Evolutionary conservation across 2,113 vertebrate species (phyloP).

Genomic region (Pseudorasbora parva): DNA sequence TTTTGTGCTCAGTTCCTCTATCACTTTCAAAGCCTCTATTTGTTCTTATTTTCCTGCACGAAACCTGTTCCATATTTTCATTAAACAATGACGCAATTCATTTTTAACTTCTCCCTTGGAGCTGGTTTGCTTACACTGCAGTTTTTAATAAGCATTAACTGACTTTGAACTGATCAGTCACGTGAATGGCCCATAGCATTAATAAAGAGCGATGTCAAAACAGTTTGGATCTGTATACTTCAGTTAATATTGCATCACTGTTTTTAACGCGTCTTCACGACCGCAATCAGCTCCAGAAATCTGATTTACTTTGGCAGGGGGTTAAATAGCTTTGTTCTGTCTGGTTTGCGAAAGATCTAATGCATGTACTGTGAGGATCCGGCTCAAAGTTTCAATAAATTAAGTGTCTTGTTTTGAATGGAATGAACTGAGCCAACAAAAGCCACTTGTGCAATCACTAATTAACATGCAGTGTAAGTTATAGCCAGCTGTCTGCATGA

Average conservation of each 20-base stretch:
- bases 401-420: constrained; percentile 17
- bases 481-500: constrained; percentile 1
- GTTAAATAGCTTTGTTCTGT: not conserved
- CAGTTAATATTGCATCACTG: not conserved
- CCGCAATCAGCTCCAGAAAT: not conserved
- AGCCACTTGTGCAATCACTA: constrained; percentile 37
- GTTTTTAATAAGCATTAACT: not conserved
- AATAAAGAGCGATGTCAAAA: not conserved
- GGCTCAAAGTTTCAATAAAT: not conserved
- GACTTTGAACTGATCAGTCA: not conserved
- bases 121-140: not conserved
- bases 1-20: not conserved
- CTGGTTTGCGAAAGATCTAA: constrained; percentile 12
- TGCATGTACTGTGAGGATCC: not conserved
- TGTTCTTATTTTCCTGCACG: not conserved
- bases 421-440: constrained; percentile 22
- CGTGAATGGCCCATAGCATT: too few species aligned
- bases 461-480: constrained; percentile 1
- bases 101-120: constrained; percentile 41
- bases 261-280: not conserved
- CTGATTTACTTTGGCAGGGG: constrained; percentile 7
- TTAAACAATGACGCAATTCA: constrained; percentile 21
- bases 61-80: constrained; percentile 11
- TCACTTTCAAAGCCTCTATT: not conserved
- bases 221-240: not conserved